Evolutionary conservation across 2,888 invertebrate species (phyloP), one percentile per base, ranked within the genome.

Genomic region (Chorisops tibialis): DNA sequence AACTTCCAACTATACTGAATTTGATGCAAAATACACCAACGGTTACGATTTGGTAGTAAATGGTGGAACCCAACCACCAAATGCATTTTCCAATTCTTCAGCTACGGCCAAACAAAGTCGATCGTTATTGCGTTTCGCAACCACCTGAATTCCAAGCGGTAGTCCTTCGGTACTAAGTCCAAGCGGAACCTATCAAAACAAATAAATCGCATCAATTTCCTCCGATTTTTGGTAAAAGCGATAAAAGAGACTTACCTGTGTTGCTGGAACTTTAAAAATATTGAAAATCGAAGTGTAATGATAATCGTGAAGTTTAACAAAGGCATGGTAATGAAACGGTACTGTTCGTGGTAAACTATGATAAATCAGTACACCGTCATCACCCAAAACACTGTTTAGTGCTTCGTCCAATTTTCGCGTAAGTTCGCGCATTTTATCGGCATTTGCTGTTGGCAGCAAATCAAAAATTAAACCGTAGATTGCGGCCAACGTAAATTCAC

Each of bases 51-150:
- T 14, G 3, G 38, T 18, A 3, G 48, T 72, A 64, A 81, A 80
- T 4, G 90, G 89, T 65, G 88, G 84, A 41, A 86, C 83, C 96
- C 96, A 96, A 3, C 96, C 96, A 43, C 94, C 95, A 73, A 95
- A 95, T 2, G 85, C 87, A 68, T 85, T 85, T 71, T 94, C 94
- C 56, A 97, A 75, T 74, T 94, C 93, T 72, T 87, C 84, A 1
- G 96, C 96, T 2, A 96, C 87, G n/a, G 93, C 91, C 51, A 98
- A 76, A 66, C 93, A 91, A 49, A 94, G 75, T 63, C 88, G 85
- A 75, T 97, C 97, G 69, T 91, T 89, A 73, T 90, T 84, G 66
- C 87, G 83, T 61, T 87, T 87, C 3, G 89, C 87, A n/a, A 95
- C 84, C 1, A 93, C 89, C 80, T 96, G 96, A 62, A 96, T 81